phyloP scores from a whole-genome alignment of 2,797 vertebrate species.

The Chaetodon trifasciatus region DNA sequence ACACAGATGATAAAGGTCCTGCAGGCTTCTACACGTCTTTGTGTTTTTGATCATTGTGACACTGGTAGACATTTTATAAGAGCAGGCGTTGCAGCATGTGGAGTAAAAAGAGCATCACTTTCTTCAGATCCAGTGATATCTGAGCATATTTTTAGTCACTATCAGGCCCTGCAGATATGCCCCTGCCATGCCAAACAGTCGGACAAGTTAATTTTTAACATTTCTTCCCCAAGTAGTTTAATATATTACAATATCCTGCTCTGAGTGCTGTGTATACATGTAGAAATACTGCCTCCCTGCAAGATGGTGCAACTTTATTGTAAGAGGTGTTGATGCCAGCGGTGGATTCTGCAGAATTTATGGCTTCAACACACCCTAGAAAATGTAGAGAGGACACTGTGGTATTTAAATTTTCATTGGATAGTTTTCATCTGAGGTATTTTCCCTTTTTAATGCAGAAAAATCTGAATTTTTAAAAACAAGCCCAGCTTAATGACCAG shows the following conservation, averaged over 20 bases:
- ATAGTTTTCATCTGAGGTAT: neutral
- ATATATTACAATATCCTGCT: slow-evolving; percentile 32
- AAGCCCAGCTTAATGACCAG: too few relatives aligned
- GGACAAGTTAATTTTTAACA: slow-evolving; percentile 61
- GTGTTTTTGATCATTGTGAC: neutral
- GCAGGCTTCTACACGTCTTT: slow-evolving; percentile 1
- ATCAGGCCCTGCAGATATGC: slow-evolving; percentile 26
- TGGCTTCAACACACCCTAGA: neutral
- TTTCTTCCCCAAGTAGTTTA: slow-evolving; percentile 30
- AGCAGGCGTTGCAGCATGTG: neutral
- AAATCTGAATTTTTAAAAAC: neutral
- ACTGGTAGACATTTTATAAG: neutral
- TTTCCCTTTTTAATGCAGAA: neutral
- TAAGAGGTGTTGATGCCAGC: slow-evolving; percentile 11
- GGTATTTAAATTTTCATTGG: neutral
- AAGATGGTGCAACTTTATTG: slow-evolving; percentile 31
- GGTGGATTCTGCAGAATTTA: slow-evolving; percentile 20
- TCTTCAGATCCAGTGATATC: slow-evolving; percentile 8
- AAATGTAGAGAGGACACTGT: neutral
- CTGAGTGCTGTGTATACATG: neutral
- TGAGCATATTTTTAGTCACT: slow-evolving; percentile 5
- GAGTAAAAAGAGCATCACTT: neutral
- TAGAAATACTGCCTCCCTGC: slow-evolving; percentile 8
- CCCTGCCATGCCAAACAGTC: slow-evolving; percentile 9
- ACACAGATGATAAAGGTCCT: neutral